phyloP scores from a whole-genome alignment of 2,888 invertebrate genomes.

The Zaprionus bogoriensis region DNA sequence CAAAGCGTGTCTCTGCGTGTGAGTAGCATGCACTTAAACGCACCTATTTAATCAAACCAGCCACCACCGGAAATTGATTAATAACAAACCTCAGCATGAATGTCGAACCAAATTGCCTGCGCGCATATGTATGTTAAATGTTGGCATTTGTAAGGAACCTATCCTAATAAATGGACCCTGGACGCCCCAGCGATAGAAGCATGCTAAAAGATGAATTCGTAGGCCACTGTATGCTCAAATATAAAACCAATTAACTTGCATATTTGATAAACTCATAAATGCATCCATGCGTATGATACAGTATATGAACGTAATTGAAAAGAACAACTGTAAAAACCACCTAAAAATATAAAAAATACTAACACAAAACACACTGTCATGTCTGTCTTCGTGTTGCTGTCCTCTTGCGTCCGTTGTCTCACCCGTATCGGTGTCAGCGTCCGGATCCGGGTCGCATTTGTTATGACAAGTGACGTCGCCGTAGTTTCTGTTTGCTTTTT shows the following conservation, averaged over 20 bases:
- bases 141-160: too few species aligned
- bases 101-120: slow-evolving; percentile 53
- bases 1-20: slow-evolving; percentile 11
- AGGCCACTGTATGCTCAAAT: slow-evolving; percentile 36
- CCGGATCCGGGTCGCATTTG: slow-evolving; percentile 53
- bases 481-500: slow-evolving; percentile 50
- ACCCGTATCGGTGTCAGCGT: slow-evolving; percentile 1
- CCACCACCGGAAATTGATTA: slow-evolving; percentile 56
- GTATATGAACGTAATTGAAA: slow-evolving; percentile 56
- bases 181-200: slow-evolving; percentile 35
- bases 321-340: slow-evolving; percentile 51
- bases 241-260: slow-evolving; percentile 70
- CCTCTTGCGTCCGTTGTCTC: not conserved
- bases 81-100: slow-evolving; percentile 60
- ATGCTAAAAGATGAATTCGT: slow-evolving; percentile 31
- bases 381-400: slow-evolving; percentile 1
- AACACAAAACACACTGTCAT: slow-evolving; percentile 44
- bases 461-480: slow-evolving; percentile 68
- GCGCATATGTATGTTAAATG: slow-evolving; percentile 18
- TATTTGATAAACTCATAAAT: slow-evolving; percentile 57
- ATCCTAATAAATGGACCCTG: slow-evolving; percentile 23
- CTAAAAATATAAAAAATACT: slow-evolving; percentile 56
- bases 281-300: slow-evolving; percentile 8
- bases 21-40: slow-evolving; percentile 43
- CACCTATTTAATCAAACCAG: slow-evolving; percentile 69